Conservation (phyloP, 2,113 vertebrate species). For the Pygoscelis adeliae region DNA sequence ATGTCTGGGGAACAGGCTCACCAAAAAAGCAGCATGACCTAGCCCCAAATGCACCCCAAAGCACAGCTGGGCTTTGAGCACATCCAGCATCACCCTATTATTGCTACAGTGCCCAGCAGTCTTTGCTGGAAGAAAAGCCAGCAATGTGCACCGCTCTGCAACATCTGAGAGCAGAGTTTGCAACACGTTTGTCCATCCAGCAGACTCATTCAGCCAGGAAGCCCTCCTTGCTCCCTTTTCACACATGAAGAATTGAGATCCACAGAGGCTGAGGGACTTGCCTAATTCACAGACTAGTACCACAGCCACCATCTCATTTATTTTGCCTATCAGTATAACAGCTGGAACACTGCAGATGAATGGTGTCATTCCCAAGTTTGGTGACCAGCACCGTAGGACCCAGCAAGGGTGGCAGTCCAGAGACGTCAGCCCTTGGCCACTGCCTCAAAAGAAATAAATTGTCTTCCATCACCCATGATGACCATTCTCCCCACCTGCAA, state of each 20-base stretch:
- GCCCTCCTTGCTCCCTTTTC: not conserved
- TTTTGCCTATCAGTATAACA: not conserved
- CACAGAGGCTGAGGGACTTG: not conserved
- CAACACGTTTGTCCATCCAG: not conserved
- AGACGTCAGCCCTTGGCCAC: not conserved
- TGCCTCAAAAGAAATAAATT: not conserved
- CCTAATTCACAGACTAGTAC: not conserved
- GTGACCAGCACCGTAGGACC: not conserved
- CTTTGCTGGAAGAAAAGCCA: not conserved
- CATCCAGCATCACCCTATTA: not conserved
- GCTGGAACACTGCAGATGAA: not conserved
- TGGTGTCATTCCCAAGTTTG: not conserved
- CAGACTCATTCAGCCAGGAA: not conserved
- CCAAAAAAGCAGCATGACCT: not conserved
- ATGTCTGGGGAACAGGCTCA: not conserved
- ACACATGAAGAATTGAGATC: not conserved
- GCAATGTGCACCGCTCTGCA: rapidly evolving
- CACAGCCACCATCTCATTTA: not conserved
- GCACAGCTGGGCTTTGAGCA: not conserved
- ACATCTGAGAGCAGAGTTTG: not conserved
- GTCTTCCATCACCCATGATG: not conserved
- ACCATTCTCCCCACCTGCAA: not conserved
- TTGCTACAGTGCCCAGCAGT: rapidly evolving
- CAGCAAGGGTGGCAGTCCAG: not conserved
- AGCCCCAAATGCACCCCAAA: not conserved